Conservation (phyloP, 2,113 vertebrate species). For the Takifugu flavidus region DNA sequence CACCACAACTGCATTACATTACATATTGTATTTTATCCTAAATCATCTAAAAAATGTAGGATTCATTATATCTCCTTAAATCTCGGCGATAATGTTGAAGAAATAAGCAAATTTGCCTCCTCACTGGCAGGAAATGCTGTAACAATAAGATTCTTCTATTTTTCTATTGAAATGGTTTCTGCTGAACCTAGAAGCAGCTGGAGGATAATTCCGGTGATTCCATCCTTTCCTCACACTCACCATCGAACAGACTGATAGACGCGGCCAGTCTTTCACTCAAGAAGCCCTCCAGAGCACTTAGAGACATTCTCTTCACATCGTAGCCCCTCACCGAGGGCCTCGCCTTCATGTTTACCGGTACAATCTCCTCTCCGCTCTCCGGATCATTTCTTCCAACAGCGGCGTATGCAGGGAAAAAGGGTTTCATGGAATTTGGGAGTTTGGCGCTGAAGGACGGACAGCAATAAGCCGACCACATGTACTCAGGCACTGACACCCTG, state of each 20-base stretch:
- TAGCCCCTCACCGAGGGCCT: constrained; percentile 36
- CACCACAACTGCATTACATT: too few relatives aligned
- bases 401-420: constrained; percentile 55
- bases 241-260: constrained; percentile 50
- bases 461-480: constrained; percentile 74
- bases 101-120: too few relatives aligned
- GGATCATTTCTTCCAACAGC: constrained; percentile 64
- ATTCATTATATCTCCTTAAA: too few relatives aligned
- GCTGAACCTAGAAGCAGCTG: too few relatives aligned
- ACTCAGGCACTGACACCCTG: constrained; percentile 66
- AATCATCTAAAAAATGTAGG: too few relatives aligned
- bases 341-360: constrained; percentile 32
- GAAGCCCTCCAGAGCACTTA: constrained; percentile 51
- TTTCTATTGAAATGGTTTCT: too few relatives aligned
- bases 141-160: too few relatives aligned
- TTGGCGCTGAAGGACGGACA: constrained; percentile 45
- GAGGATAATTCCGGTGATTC: too few relatives aligned
- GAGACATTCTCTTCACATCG: constrained; percentile 55
- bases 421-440: constrained; percentile 1
- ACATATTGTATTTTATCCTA: too few relatives aligned
- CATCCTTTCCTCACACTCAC: constrained; percentile 25
- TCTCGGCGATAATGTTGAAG: too few relatives aligned
- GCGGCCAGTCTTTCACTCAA: constrained; percentile 44
- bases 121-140: too few relatives aligned
- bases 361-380: constrained; percentile 55